Base-by-base conservation (phyloP, 2,113 vertebrate species). In the Ptilorrhoa leucosticta region DNA sequence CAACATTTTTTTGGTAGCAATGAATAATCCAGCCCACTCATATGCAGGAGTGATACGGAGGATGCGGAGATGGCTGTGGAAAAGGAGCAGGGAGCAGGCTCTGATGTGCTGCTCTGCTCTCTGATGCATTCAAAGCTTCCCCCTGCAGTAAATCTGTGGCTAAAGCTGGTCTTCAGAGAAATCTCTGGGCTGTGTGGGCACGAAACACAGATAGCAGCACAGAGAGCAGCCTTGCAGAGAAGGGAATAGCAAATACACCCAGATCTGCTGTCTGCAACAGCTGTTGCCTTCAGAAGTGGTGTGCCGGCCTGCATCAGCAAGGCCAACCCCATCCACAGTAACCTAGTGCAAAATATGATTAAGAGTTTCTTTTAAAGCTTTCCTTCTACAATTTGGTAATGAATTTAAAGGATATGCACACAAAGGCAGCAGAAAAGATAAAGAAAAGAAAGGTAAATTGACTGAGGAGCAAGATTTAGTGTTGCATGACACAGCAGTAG, bases 31-130 rank as follows among this genome's bases (percentile, higher is more conserved):
- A 56, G 18, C 22, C 70, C 57, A 56, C 40, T 33, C 33, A 31
- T 8, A 30, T 0, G 0, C 35, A 68, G 65, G 20, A 69, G 51
- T 44, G 39, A 28, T 42, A 84, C 47, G 0, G 1, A 15, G 8
- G 20, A 27, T 64, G 65, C 39, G 89, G 77, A 73, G 28, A 42
- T 0, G 2, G 42, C 28, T 73, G 44, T 44, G 51, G 64, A 68
- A 77, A 58, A 42, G 45, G 8, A 73, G 8, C 31, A 63, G 27
- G 30, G 12, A 56, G 23, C 39, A 78, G 23, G 23, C 14, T 71
- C 42, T 23, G 28, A 50, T 53, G 28, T 33, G 40, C 24, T 40
- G 48, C 28, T 44, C 56, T 90, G 47, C 56, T 64, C 81, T 39
- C 37, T 1, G 1, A 26, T 23, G 17, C 57, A 2, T 42, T 50